A percentile compares a stretch with the other conserved stretches of the same genome.
Evolutionary conservation across 2,797 vertebrate species (phyloP).

Genomic region (Phrynocephalus forsythii): DNA sequence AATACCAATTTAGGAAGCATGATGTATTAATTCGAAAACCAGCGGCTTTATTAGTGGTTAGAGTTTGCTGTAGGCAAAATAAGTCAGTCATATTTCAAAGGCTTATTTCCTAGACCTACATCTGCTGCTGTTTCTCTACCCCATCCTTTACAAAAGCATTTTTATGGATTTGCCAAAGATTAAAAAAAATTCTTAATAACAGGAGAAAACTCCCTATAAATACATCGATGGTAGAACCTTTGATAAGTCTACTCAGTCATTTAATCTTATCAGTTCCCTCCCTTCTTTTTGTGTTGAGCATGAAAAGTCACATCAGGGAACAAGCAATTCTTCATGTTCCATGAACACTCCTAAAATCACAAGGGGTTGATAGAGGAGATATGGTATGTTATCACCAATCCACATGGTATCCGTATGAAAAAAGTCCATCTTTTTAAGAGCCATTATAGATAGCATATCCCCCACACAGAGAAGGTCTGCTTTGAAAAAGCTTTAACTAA

Average conservation of each 20-base stretch:
- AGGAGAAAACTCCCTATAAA: constrained; percentile 30
- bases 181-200: constrained; percentile 27
- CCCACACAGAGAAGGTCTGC: background rate
- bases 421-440: constrained; percentile 53
- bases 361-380: constrained; percentile 47
- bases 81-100: background rate
- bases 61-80: background rate
- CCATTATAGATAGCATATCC: background rate
- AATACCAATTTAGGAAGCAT: background rate
- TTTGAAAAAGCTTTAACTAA: constrained; percentile 26
- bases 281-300: constrained; percentile 48
- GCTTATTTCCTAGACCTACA: background rate
- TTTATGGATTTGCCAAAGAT: constrained; percentile 33
- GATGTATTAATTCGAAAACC: background rate
- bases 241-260: constrained; percentile 28
- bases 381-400: constrained; percentile 30
- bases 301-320: constrained; percentile 69
- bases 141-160: constrained; percentile 31
- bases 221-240: constrained; percentile 30
- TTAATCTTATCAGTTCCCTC: constrained; percentile 43
- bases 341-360: constrained; percentile 59
- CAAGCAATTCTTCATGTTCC: constrained; percentile 68
- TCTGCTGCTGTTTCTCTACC: constrained; percentile 17
- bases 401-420: constrained; percentile 52
- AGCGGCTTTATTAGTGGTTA: background rate